Percentiles rank a stretch among this genome's conserved stretches.
Conservation (phyloP, 2,113 vertebrate genomes). For the Sclerurus mexicanus region DNA sequence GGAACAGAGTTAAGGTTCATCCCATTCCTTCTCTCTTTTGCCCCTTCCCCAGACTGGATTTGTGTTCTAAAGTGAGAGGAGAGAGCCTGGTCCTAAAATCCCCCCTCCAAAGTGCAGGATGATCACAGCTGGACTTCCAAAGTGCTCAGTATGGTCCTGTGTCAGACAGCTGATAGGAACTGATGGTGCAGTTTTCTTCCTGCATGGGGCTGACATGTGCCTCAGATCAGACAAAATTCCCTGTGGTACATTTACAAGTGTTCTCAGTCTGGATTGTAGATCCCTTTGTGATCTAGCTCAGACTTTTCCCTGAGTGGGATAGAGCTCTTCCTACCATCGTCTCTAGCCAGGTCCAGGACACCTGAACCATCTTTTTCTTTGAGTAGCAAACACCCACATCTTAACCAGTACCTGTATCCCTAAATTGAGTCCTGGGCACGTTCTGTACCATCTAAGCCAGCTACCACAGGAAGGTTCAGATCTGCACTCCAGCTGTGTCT, state of each 20-base stretch:
- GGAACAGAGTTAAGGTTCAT: background rate
- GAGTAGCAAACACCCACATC: background rate
- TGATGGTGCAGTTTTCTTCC: background rate
- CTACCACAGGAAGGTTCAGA: background rate
- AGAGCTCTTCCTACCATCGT: background rate
- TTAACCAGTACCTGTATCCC: background rate
- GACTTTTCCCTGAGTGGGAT: background rate
- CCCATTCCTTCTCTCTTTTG: background rate
- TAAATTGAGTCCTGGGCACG: background rate
- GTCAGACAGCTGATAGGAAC: background rate
- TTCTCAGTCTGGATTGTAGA: background rate
- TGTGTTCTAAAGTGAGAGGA: background rate
- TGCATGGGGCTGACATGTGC: no score
- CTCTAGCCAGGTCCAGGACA: background rate
- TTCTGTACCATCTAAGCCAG: background rate
- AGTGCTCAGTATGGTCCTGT: background rate
- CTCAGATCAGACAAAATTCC: background rate
- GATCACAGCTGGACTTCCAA: background rate
- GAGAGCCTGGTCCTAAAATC: no score
- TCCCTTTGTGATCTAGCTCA: background rate
- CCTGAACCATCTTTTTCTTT: background rate
- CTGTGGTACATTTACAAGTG: background rate
- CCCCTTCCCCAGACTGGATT: background rate
- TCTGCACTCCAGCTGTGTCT: background rate
- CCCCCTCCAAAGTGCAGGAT: background rate